A percentile compares a stretch with the other conserved stretches of the same genome.
phyloP scores from a whole-genome alignment of 2,797 vertebrate species.

The Neostethus bicornis region DNA sequence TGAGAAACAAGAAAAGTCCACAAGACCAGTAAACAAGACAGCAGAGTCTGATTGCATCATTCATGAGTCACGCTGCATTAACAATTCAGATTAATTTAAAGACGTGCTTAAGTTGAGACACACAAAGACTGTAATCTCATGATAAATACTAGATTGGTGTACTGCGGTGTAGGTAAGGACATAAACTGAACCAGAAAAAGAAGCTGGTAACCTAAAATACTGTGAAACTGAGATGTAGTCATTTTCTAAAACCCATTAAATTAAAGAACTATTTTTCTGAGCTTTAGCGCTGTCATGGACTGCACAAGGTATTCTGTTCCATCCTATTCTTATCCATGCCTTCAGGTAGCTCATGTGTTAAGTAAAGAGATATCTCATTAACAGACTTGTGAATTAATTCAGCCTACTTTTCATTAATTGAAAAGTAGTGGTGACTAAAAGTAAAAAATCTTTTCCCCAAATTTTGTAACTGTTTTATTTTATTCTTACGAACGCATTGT shows the following conservation, averaged over 20 bases:
- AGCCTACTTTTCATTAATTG: constrained; percentile 64
- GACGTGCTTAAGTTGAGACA: constrained; percentile 32
- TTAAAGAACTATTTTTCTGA: constrained; percentile 68
- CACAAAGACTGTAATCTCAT: constrained; percentile 29
- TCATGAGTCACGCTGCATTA: constrained; percentile 36
- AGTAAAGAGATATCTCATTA: constrained; percentile 77
- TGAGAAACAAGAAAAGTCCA: constrained; percentile 60
- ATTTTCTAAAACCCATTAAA: constrained; percentile 70
- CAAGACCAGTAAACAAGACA: constrained; percentile 54
- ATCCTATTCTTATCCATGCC: constrained; percentile 77
- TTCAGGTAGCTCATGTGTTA: constrained; percentile 76
- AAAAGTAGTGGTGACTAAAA: constrained; percentile 43
- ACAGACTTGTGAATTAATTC: constrained; percentile 71
- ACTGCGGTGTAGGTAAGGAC: constrained; percentile 31
- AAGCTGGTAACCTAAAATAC: constrained; percentile 51
- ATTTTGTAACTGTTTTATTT: constrained; percentile 31
- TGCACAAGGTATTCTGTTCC: constrained; percentile 62
- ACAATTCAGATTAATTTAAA: constrained; percentile 54
- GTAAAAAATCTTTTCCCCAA: constrained; percentile 31
- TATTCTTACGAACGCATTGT: constrained; percentile 32
- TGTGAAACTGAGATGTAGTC: constrained; percentile 61
- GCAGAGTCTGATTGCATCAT: constrained; percentile 25
- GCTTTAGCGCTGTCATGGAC: constrained; percentile 64
- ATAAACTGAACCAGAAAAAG: constrained; percentile 41
- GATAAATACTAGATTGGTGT: constrained; percentile 41